Base-by-base conservation (phyloP, 1,140 invertebrate species). In the Cydia strobilella region DNA sequence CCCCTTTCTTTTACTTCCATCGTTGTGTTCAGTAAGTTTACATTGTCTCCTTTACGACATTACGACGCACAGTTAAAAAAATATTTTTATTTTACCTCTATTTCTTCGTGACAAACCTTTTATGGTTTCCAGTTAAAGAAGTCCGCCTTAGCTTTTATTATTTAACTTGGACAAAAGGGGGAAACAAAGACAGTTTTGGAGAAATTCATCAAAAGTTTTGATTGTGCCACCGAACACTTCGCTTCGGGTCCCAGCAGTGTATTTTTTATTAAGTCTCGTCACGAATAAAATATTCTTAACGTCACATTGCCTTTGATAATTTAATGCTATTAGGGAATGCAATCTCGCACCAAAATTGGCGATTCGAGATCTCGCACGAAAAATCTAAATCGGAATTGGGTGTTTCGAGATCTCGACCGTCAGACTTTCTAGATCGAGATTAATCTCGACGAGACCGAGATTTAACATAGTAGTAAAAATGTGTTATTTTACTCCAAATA, bases 161-260 rank as follows among this genome's bases (percentile, higher is more conserved):
- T 89, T 84, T 81, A 87, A 86, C 81, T 87, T 82, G 79, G 78
- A 82, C 81, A 84, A 78, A 86, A 88, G 87, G 84, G 82, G 83
- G 84, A 84, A 87, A 89, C 86, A 87, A 86, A 86, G 85, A 85
- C 84, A 87, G 84, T 91, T 90, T 84, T 84, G 80, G 72, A 76
- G 81, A 82, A 91, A 89, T 91, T 91, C 85, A 91, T 91, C 89
- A 91, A 90, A 91, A 91, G 75, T 91, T 91, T 90, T 90, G 86
- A 90, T 91, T 90, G 82, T 86, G 89, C 89, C 87, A 88, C 82
- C 31, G 81, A 84, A 84, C 77, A 86, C 79, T 82, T 78, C 79
- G 82, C 66, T 78, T 82, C 82, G 81, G 84, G 81, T 82, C 83
- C 83, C 87, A 87, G 82, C 88, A 80, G 31, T 77, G 76, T 63